Evolutionary conservation across 2,888 invertebrate species (phyloP).

Genomic region (Leptinotarsa juncta): DNA sequence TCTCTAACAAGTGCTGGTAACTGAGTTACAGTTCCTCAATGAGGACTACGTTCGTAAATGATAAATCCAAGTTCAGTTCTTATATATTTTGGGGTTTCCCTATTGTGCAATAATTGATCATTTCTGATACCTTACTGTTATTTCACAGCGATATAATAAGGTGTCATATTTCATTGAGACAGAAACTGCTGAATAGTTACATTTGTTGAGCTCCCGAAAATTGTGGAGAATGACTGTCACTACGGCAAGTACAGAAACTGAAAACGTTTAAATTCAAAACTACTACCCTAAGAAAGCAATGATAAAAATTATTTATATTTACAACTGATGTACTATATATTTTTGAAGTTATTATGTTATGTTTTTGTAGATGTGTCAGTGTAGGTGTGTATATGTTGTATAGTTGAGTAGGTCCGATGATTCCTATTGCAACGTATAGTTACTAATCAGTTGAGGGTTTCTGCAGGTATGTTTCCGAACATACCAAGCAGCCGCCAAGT

Average conservation of each 20-base stretch:
- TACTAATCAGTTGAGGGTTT: slow-evolving; percentile 59
- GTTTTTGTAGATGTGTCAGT: slow-evolving; percentile 64
- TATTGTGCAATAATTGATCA: slow-evolving; percentile 12
- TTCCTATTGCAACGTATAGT: slow-evolving; percentile 69
- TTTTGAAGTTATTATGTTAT: slow-evolving; percentile 63
- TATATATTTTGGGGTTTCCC: not conserved
- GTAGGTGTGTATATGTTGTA: slow-evolving; percentile 65
- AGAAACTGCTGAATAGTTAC: not conserved
- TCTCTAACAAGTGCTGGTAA: slow-evolving; percentile 66
- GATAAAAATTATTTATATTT: slow-evolving; percentile 30
- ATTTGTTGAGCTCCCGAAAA: not conserved
- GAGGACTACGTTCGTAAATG: not conserved
- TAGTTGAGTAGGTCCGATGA: slow-evolving; percentile 66
- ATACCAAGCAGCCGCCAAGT: slow-evolving; percentile 54
- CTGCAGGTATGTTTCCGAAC: slow-evolving; percentile 46
- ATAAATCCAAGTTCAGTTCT: not conserved
- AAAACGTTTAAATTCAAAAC: slow-evolving; percentile 12
- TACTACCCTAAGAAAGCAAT: slow-evolving; percentile 31
- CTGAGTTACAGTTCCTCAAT: not conserved
- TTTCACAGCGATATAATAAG: not conserved
- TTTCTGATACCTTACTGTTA: slow-evolving; percentile 4
- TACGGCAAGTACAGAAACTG: not conserved
- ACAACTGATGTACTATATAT: slow-evolving; percentile 62
- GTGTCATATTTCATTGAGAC: not conserved
- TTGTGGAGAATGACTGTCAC: not conserved